Conservation (phyloP, 2,888 invertebrate species). For the Candidula unifasciata region DNA sequence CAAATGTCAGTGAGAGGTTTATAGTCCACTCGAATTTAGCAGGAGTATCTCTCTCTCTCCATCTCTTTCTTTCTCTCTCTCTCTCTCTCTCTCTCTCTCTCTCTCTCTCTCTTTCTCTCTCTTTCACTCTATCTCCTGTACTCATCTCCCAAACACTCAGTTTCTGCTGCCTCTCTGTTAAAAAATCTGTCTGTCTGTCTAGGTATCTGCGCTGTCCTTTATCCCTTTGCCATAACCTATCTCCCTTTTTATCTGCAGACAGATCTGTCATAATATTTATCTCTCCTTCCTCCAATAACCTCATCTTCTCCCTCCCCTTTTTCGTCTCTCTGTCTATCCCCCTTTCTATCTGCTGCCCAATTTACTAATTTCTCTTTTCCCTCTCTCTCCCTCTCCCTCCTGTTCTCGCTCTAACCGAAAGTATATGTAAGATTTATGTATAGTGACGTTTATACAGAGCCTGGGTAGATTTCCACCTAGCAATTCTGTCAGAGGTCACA, state of each 20-base stretch:
- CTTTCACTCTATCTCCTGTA: neutral
- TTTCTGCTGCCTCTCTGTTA: neutral
- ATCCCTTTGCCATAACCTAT: no score
- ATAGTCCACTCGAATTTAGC: neutral
- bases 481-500: neutral
- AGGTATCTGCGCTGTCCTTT: no score
- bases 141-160: neutral
- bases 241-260: no score
- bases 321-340: no score
- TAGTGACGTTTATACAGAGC: conserved; percentile 21
- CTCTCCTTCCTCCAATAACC: neutral
- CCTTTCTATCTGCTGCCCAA: neutral
- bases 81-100: no score
- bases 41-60: neutral
- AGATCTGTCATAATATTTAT: no score
- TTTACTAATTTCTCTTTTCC: neutral
- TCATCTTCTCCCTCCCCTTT: no score
- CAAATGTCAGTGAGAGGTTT: conserved; percentile 11
- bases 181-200: no score
- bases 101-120: no score
- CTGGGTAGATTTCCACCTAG: conserved; percentile 25
- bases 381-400: neutral
- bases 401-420: neutral
- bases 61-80: no score
- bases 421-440: neutral